A percentile compares a stretch with the other conserved stretches of the same genome.
Conservation (phyloP, 2,113 vertebrate species). For the Andinoacara biseriatus region DNA sequence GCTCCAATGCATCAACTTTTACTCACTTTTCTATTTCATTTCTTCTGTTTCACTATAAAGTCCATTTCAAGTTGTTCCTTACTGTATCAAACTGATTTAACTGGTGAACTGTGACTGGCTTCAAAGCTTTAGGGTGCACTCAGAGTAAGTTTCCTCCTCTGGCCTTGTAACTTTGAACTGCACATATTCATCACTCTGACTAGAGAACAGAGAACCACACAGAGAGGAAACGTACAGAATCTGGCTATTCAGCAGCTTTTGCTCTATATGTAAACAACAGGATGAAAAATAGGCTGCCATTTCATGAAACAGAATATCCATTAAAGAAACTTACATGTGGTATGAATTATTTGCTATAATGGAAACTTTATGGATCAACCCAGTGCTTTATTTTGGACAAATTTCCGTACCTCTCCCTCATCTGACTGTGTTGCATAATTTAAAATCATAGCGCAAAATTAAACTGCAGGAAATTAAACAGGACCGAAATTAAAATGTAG, state of each 20-base stretch:
- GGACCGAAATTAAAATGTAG: constrained; percentile 31
- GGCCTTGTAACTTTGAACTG: constrained; percentile 1
- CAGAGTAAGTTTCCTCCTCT: background rate
- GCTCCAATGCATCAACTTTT: background rate
- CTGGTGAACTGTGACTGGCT: background rate
- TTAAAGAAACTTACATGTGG: background rate
- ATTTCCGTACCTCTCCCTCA: background rate
- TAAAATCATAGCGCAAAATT: background rate
- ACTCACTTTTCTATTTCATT: background rate
- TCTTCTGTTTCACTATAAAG: background rate
- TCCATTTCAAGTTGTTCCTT: background rate
- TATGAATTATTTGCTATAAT: constrained; percentile 5
- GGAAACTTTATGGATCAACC: background rate
- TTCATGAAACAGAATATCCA: background rate
- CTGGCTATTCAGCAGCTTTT: background rate
- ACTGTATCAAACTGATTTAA: background rate
- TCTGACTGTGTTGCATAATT: constrained; percentile 42
- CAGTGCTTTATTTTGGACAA: background rate
- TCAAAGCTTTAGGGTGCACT: background rate
- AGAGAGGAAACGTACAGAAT: background rate
- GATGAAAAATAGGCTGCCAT: background rate
- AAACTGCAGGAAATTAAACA: constrained; percentile 41
- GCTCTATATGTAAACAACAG: background rate
- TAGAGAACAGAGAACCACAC: background rate
- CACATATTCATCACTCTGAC: background rate